phyloP scores from a whole-genome alignment of 2,113 vertebrate genomes.

The Petrocephalus microphthalmus region DNA sequence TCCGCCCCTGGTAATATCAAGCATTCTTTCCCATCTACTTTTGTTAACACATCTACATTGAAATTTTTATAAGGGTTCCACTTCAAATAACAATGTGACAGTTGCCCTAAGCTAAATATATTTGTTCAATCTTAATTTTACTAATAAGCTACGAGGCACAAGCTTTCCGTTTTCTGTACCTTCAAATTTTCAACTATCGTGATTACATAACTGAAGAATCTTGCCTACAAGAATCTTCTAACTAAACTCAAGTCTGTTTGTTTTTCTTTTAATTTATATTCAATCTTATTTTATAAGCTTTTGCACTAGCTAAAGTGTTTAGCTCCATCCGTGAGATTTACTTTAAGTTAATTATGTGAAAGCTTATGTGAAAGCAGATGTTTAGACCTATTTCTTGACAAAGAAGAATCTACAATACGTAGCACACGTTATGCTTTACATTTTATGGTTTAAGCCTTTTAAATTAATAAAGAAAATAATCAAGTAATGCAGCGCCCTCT shows the following conservation, averaged over 20 bases:
- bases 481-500: conserved; percentile 21
- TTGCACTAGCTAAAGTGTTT: neutral
- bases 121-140: neutral
- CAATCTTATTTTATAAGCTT: neutral
- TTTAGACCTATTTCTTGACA: neutral
- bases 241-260: neutral
- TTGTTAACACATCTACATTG: neutral
- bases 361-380: neutral
- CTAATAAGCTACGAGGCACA: neutral
- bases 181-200: neutral
- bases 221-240: neutral
- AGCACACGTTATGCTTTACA: neutral
- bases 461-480: neutral
- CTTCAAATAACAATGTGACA: neutral
- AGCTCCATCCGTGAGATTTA: neutral
- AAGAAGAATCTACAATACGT: neutral
- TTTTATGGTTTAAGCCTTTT: neutral
- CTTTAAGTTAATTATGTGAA: neutral
- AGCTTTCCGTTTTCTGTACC: neutral
- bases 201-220: neutral
- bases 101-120: neutral
- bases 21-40: neutral
- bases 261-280: neutral
- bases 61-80: neutral
- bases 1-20: no score